Conservation (phyloP, 2,888 invertebrate species). For the Ephialtes manifestator region DNA sequence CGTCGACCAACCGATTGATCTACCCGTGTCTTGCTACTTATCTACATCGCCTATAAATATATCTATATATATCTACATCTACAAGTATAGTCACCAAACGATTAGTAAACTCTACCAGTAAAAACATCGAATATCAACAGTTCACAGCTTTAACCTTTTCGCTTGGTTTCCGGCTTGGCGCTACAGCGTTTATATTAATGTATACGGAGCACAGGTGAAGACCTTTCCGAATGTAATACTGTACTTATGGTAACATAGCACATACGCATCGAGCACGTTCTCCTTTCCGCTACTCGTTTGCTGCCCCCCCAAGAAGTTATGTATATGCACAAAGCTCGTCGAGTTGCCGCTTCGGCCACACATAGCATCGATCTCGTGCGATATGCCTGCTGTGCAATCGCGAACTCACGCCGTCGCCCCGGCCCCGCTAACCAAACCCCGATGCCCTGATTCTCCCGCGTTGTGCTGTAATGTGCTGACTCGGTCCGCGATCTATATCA, state of each 20-base stretch:
- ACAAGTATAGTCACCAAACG: neutral
- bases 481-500: slow-evolving; percentile 40
- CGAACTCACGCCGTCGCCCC: slow-evolving; percentile 32
- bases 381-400: slow-evolving; percentile 47
- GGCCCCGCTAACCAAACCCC: slow-evolving; percentile 41
- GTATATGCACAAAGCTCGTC: slow-evolving; percentile 40
- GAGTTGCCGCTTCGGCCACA: slow-evolving; percentile 36
- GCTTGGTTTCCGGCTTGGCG: slow-evolving; percentile 51
- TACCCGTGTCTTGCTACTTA: slow-evolving; percentile 68
- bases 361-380: slow-evolving; percentile 60
- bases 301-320: neutral
- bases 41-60: slow-evolving; percentile 33
- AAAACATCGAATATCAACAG: slow-evolving; percentile 47
- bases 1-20: slow-evolving; percentile 69
- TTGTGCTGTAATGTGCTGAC: slow-evolving; percentile 63
- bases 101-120: slow-evolving; percentile 50
- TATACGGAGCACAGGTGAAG: slow-evolving; percentile 37
- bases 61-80: neutral
- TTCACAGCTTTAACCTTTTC: slow-evolving; percentile 40
- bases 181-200: slow-evolving; percentile 4
- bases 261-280: slow-evolving; percentile 57
- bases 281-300: slow-evolving; percentile 51
- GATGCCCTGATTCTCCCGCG: slow-evolving; percentile 65
- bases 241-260: slow-evolving; percentile 1
- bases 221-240: slow-evolving; percentile 32